Evolutionary conservation across 2,113 vertebrate genomes (phyloP), one percentile per base, ranked within the genome.

Genomic region (Pluvialis apricaria): DNA sequence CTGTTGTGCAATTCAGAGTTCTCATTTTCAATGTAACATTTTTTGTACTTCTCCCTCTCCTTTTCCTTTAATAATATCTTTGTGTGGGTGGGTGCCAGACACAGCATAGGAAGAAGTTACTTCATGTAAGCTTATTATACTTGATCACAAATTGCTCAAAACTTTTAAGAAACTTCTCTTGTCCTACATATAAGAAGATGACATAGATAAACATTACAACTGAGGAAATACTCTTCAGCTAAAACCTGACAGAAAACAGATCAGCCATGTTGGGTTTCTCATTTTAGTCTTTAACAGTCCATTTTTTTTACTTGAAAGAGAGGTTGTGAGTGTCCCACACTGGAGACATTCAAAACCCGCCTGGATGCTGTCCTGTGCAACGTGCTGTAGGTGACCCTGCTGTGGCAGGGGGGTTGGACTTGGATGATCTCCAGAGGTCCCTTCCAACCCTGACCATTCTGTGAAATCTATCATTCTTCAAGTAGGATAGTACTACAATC

Each of bases 1-100:
- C 82, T 90, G 76, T 95, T 97, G 94, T 81, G 94, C 62, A 95
- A 95, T 73, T 84, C 70, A 31, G 55, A 90, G 92, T 94, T 97
- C 91, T 93, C 92, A 86, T 95, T 97, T 96, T 86, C 94, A 97
- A 85, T 3, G 16, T 88, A 82, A 66, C n/a, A 86, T 77, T 92
- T 95, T 84, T 86, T 65, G 45, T 94, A 95, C 77, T 97, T 95
- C 89, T 93, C 86, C 47, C 83, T 96, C 88, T 95, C 62, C 71
- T 91, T 76, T 93, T 68, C 68, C 70, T 94, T 94, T 70, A 95
- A 93, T 92, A 87, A 83, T 28, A 69, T 95, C 76, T 94, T 71
- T 82, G 47, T 88, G 94, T 92, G 88, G 88, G 77, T 90, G 91
- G 34, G 71, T 94, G 89, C 69, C 85, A 96, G 95, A 89, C 84